These are phyloP conservation scores for Micrastur ruficollis DNA, from an alignment of 2,797 vertebrate species.

Conservation along the genomic window DNA sequence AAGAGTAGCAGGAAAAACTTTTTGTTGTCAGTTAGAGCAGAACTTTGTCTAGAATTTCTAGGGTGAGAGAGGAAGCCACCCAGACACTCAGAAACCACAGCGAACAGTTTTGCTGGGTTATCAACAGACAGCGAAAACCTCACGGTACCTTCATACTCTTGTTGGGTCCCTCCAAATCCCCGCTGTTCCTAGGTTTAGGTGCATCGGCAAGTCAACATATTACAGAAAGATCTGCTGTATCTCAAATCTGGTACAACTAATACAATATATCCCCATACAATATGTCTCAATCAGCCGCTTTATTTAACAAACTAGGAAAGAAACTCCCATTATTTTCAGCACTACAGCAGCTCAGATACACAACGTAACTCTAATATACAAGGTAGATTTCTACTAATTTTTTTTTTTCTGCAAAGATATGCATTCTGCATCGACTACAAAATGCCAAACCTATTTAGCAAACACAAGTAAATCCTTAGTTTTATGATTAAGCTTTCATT, in stretches of 20 bases:
- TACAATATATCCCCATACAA: background rate
- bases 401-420: background rate
- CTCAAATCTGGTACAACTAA: background rate
- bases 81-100: background rate
- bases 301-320: background rate
- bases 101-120: background rate
- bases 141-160: background rate
- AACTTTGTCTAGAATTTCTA: background rate
- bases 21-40: background rate
- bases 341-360: background rate
- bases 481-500: background rate
- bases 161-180: background rate
- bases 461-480: background rate
- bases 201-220: background rate
- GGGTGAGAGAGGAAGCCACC: background rate
- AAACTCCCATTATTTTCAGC: background rate
- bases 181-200: background rate
- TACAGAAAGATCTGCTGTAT: background rate
- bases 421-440: background rate
- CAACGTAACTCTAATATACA: background rate
- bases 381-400: background rate
- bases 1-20: background rate
- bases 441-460: background rate
- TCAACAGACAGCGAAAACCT: background rate
- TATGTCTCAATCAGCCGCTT: background rate